Evolutionary conservation across 2,113 vertebrate species (phyloP).

Genomic region (Poeciliopsis occidentalis): DNA sequence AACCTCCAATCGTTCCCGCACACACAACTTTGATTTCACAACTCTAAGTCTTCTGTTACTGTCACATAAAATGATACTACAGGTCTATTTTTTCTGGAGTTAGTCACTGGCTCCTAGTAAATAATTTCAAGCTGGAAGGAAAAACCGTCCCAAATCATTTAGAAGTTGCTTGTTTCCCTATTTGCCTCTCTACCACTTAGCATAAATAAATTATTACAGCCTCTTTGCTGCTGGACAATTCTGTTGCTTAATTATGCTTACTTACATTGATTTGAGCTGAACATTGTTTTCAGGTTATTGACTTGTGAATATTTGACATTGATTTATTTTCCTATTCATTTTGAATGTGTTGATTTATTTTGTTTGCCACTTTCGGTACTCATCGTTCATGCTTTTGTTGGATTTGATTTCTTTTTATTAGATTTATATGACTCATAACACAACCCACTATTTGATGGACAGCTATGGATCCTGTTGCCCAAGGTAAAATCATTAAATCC

Average conservation of each 20-base stretch:
- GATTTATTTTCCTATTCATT: constrained; percentile 64
- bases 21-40: constrained; percentile 24
- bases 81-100: constrained; percentile 1
- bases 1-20: not conserved
- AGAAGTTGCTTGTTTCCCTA: not conserved
- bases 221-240: constrained; percentile 47
- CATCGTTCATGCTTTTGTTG: constrained; percentile 72
- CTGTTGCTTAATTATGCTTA: constrained; percentile 51
- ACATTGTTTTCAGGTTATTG: constrained; percentile 38
- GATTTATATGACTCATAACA: constrained; percentile 77
- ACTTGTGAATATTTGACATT: constrained; percentile 36
- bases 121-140: constrained; percentile 4
- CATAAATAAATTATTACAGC: constrained; percentile 22
- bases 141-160: constrained; percentile 11
- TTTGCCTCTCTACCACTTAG: constrained; percentile 42
- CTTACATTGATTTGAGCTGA: constrained; percentile 48
- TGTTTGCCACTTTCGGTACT: constrained; percentile 67
- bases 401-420: constrained; percentile 81
- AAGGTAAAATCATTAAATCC: constrained; percentile 68
- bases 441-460: constrained; percentile 75
- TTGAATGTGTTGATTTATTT: constrained; percentile 70
- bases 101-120: not conserved
- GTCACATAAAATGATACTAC: constrained; percentile 17
- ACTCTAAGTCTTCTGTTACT: constrained; percentile 30
- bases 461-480: constrained; percentile 68